A percentile compares a stretch with the other conserved stretches of the same genome.
Evolutionary conservation across 2,113 vertebrate genomes (phyloP).

Genomic region (Campylorhamphus procurvoides): DNA sequence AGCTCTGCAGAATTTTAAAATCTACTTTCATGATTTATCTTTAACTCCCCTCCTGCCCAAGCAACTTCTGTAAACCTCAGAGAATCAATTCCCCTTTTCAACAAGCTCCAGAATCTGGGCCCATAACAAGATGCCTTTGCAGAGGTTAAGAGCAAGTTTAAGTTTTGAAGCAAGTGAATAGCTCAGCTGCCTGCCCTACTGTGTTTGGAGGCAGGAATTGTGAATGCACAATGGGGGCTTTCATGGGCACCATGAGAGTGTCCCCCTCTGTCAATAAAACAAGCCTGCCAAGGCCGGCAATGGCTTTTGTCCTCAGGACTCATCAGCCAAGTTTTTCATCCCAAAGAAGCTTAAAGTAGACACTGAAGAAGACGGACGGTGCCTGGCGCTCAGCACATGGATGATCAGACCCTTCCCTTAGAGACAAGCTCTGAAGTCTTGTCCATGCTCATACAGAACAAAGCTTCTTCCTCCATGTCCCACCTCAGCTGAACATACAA

Average conservation of each 20-base stretch:
- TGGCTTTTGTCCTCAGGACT: neutral
- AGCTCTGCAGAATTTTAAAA: neutral
- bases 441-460: rapidly evolving
- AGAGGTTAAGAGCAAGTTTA: neutral
- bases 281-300: neutral
- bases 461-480: neutral
- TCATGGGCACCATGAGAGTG: neutral
- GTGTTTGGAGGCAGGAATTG: neutral
- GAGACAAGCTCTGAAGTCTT: neutral
- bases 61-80: neutral
- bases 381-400: neutral
- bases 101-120: neutral
- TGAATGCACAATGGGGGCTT: neutral
- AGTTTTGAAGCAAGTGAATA: neutral
- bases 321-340: neutral
- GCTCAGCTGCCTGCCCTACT: neutral
- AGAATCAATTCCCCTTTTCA: neutral
- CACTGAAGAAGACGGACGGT: neutral
- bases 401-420: neutral
- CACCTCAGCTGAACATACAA: neutral
- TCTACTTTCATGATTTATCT: neutral
- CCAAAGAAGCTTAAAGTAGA: neutral
- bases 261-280: neutral
- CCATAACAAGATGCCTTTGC: neutral
- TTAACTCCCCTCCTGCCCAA: neutral